Base-by-base conservation (phyloP, 2,113 vertebrate species). In the Opisthocomus hoazin region DNA sequence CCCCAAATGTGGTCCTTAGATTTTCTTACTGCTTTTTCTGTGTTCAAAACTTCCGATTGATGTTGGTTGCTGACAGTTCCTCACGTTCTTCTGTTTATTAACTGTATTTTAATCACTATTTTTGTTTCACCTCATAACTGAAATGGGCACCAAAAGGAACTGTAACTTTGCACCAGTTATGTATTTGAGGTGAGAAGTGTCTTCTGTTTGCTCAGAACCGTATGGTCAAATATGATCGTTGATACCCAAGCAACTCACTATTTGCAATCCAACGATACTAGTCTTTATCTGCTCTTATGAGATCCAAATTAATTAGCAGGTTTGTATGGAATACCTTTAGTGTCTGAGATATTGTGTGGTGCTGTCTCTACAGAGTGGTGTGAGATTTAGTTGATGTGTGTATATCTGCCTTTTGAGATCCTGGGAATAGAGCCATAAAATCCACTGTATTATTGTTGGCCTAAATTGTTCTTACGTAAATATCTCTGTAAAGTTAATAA, bases 401-500 rank as follows among this genome's bases (percentile, higher is more conserved):
- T 60, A 16, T 76, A 26, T 81, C 24, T 73, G 30, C 43, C n/a
- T 91, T 76, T 37, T 83, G 61, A 84, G 45, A 76, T 91, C 29
- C 54, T 76, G 84, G 66, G 70, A 94, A 65, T 12, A 86, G 39
- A 86, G 34, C 87, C 68, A 74, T 93, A 83, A 96, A 82, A 74
- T 77, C 18, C 11, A 51, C 45, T 71, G 3, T 70, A 39, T 93
- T 94, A 51, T 84, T 85, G 32, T 91, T 95, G 77, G 41, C 65
- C 51, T 85, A 27, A 73, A 51, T 45, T 89, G 12, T 93, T 75
- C 39, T 93, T 89, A 60, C 1, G 0, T 76, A 93, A 96, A 60
- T 93, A 51, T 69, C 15, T 82, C 21, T 82, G 13, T 91, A 51
- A 91, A 82, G 45, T 73, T 95, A 93, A 61, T 93, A 89, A 96